Conservation (phyloP, 2,888 invertebrate species). For the Pachydiplax longipennis region DNA sequence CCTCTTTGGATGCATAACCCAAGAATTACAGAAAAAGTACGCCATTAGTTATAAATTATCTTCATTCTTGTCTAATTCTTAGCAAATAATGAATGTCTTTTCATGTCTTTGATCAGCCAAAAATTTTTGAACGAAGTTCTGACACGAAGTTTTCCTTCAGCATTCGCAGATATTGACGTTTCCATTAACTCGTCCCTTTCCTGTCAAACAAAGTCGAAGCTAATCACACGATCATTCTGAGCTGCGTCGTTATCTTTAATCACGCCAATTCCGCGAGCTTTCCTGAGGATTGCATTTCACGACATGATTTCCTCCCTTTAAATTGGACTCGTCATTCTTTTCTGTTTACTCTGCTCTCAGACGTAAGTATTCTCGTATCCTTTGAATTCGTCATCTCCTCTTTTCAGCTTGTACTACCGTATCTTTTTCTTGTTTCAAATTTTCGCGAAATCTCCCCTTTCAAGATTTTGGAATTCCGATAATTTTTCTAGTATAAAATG, state of each 20-base stretch:
- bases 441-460: not conserved
- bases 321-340: not conserved
- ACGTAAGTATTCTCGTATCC: not conserved
- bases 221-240: not conserved
- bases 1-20: no score
- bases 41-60: no score
- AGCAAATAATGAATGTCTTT: no score
- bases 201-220: not conserved
- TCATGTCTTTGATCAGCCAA: no score
- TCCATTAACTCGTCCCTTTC: not conserved
- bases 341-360: not conserved
- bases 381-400: not conserved
- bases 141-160: not conserved
- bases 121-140: no score
- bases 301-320: not conserved
- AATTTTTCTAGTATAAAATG: no score
- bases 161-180: not conserved
- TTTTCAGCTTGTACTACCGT: not conserved
- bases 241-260: not conserved
- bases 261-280: not conserved
- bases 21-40: no score
- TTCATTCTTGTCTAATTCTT: no score
- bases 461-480: no score
- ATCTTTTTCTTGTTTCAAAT: not conserved
- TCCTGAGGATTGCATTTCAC: not conserved